A percentile compares a stretch with the other conserved stretches of the same genome.
These are phyloP conservation scores for Eubasilissa regina DNA, from an alignment of 1,140 invertebrate species.

Conservation along the genomic window DNA sequence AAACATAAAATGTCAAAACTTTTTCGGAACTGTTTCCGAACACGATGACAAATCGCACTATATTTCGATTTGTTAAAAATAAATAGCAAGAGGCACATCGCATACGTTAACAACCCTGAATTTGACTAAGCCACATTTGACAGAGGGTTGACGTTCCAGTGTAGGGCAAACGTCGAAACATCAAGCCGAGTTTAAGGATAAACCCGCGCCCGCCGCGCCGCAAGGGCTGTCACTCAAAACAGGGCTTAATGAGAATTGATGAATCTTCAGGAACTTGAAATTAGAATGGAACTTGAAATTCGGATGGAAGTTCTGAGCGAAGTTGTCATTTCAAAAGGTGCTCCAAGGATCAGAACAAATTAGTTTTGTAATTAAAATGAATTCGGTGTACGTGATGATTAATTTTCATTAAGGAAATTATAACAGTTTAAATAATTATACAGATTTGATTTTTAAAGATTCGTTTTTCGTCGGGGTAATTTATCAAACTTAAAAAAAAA, in stretches of 20 bases:
- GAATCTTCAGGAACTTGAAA: conserved; percentile 20
- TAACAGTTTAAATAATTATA: too few relatives aligned
- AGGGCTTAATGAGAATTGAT: conserved; percentile 39
- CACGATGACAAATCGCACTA: too few relatives aligned
- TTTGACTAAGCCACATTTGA: conserved; percentile 23
- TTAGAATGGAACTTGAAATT: conserved; percentile 15
- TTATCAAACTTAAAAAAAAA: too few relatives aligned
- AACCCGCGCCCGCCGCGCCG: not conserved
- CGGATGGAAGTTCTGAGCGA: not conserved
- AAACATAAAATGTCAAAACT: too few relatives aligned
- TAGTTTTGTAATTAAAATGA: conserved; percentile 2
- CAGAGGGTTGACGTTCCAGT: conserved; percentile 26
- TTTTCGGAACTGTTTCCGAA: too few relatives aligned
- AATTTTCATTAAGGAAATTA: not conserved
- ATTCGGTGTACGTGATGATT: not conserved
- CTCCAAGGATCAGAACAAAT: not conserved
- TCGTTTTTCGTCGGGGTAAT: too few relatives aligned
- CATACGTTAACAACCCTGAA: not conserved
- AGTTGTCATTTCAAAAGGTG: conserved; percentile 12
- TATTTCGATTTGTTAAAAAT: too few relatives aligned
- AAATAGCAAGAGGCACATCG: too few relatives aligned
- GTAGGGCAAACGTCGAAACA: conserved; percentile 30
- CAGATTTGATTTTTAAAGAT: too few relatives aligned
- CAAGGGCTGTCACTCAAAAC: conserved; percentile 34
- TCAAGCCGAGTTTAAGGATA: conserved; percentile 25